phyloP scores from a whole-genome alignment of 2,888 invertebrate genomes.

The Zygothrica quintamaculata region DNA sequence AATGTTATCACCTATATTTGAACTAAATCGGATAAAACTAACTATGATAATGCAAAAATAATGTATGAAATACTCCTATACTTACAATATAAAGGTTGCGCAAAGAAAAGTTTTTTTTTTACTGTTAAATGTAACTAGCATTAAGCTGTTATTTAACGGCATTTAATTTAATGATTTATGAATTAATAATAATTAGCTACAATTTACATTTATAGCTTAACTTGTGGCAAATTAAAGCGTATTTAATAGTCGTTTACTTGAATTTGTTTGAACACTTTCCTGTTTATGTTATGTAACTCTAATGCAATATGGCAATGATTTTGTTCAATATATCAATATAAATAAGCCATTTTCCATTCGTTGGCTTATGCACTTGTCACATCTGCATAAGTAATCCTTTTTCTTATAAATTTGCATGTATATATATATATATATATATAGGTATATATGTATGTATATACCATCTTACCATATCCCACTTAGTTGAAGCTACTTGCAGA shows the following conservation, averaged over 20 bases:
- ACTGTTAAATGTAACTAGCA: no score
- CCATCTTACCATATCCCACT: slow-evolving; percentile 3
- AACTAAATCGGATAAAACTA: no score
- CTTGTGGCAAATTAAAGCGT: neutral
- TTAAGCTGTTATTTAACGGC: no score
- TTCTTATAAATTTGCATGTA: neutral
- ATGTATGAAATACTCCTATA: no score
- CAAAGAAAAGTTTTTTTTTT: no score
- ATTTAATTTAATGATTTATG: no score
- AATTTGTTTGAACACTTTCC: slow-evolving; percentile 13
- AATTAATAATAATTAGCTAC: no score
- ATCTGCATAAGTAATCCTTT: slow-evolving; percentile 60
- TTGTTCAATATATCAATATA: slow-evolving; percentile 73
- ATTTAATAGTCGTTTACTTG: slow-evolving; percentile 4
- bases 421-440: slow-evolving; percentile 2
- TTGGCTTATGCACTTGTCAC: slow-evolving; percentile 73
- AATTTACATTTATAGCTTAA: no score
- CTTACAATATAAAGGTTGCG: no score
- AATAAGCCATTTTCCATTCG: slow-evolving; percentile 64
- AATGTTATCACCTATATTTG: no score
- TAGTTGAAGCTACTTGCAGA: slow-evolving; percentile 41
- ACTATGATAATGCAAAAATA: no score
- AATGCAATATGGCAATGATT: slow-evolving; percentile 67
- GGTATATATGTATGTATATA: neutral
- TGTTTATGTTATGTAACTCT: slow-evolving; percentile 31